Evolutionary conservation across 2,888 invertebrate genomes (phyloP), one percentile per base, ranked within the genome.

Genomic region (Hermaeophaga mercurialis): DNA sequence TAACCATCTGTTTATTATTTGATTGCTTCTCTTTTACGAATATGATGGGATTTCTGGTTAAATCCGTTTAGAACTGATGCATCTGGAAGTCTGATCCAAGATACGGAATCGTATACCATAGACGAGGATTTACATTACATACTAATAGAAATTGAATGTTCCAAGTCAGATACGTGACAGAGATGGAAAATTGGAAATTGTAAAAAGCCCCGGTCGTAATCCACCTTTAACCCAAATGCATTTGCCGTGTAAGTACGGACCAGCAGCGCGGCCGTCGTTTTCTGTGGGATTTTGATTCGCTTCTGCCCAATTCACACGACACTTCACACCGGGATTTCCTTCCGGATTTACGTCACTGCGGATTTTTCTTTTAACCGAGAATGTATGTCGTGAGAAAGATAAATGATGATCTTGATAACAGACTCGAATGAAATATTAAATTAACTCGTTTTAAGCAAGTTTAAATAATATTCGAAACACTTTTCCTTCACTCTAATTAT

Each of bases 161-260:
- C 19, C 31, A 14, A 50, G 19, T 31, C 31, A 31, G 41, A 50
- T 24, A 50, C 50, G 50, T 50, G 50, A 50, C 33, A 9, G 3
- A 33, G 33, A 36, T 17, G 22, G 36, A 33, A 49, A 49, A 54
- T 54, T 41, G 7, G 39, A 66, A 66, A 59, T n/a, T 39, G 41
- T 41, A 69, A 64, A 69, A 69, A n/a, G 67, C 64, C 66, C 66
- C 57, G 66, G 64, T 63, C 56, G 66, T 72, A 73, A 73, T 73
- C 73, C 70, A 71, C 71, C 70, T 72, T 66, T 71, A 70, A 73
- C 73, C 74, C 70, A 73, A 73, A 74, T 74, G 74, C 74, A 71
- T 73, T 74, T 73, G 71, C 70, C 70, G 62, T 74, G 73, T 74
- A 73, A 72, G 68, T 39, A 50, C 41, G 36, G 47, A 50, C 69